Conservation (phyloP, 2,113 vertebrate species). For the Chamaetylas fuelleborni region DNA sequence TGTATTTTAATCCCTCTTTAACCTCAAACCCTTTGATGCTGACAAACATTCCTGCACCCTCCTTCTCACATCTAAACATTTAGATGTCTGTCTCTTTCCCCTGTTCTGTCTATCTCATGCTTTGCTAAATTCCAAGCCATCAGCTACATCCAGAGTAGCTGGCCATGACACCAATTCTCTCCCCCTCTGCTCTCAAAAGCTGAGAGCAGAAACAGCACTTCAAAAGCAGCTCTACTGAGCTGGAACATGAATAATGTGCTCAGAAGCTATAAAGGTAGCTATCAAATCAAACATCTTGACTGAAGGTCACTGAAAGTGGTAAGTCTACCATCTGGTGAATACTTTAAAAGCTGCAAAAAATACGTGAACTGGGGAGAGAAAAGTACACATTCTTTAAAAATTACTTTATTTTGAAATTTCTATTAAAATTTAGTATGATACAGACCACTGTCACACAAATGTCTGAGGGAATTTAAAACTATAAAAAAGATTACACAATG, state of each 20-base stretch:
- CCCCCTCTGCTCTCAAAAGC: background rate
- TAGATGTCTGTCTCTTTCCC: background rate
- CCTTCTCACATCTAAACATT: background rate
- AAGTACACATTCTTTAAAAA: background rate
- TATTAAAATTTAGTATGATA: background rate
- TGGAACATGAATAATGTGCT: fast-evolving
- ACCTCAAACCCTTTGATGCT: background rate
- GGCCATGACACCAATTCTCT: fast-evolving
- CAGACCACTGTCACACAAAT: background rate
- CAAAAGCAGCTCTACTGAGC: background rate
- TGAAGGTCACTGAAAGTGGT: background rate
- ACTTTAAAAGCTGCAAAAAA: background rate
- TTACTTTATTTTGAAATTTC: background rate
- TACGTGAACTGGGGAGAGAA: background rate
- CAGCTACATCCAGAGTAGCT: fast-evolving
- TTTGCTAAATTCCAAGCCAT: background rate
- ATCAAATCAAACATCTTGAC: background rate
- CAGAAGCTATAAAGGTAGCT: background rate
- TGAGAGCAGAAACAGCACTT: background rate
- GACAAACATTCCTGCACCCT: background rate
- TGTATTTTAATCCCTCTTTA: background rate
- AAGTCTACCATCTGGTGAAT: background rate
- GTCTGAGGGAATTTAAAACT: background rate
- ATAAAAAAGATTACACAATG: background rate
- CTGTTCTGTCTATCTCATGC: background rate